Percentiles rank a stretch among this genome's conserved stretches.
phyloP scores from a whole-genome alignment of 2,797 vertebrate genomes.

The Bucorvus abyssinicus region DNA sequence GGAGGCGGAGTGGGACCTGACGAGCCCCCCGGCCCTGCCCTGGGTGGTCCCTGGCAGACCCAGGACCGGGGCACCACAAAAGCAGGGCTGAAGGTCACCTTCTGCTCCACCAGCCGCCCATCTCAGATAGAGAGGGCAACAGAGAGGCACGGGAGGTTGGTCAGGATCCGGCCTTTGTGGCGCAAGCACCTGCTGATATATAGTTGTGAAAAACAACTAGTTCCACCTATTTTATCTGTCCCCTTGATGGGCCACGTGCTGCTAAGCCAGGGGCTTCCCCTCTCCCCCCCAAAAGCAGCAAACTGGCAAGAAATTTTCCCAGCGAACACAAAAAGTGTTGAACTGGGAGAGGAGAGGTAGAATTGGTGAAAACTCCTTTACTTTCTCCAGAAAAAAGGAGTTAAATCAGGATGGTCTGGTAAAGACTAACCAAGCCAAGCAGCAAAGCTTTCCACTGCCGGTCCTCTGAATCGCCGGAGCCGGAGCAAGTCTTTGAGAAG shows the following conservation, averaged over 20 bases:
- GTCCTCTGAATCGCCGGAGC: neutral
- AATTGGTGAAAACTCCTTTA: neutral
- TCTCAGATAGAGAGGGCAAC: neutral
- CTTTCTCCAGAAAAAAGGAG: neutral
- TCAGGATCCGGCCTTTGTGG: neutral
- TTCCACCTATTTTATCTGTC: neutral
- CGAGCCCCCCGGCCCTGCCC: neutral
- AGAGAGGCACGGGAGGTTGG: neutral
- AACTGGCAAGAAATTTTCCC: neutral
- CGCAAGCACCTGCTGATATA: neutral
- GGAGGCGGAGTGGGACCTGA: neutral
- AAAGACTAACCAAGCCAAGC: neutral
- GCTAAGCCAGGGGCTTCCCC: neutral
- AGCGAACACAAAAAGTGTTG: neutral
- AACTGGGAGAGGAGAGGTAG: neutral
- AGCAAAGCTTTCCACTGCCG: neutral
- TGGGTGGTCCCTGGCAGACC: neutral
- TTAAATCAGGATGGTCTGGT: neutral
- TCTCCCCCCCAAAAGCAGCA: neutral
- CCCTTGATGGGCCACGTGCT: neutral
- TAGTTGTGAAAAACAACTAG: neutral
- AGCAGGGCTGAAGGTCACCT: neutral
- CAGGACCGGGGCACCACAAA: neutral
- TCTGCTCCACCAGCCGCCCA: neutral
- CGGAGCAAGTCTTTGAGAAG: neutral